Evolutionary conservation across 2,113 vertebrate genomes (phyloP), one percentile per base, ranked within the genome.

Genomic region (Symphodus melops): DNA sequence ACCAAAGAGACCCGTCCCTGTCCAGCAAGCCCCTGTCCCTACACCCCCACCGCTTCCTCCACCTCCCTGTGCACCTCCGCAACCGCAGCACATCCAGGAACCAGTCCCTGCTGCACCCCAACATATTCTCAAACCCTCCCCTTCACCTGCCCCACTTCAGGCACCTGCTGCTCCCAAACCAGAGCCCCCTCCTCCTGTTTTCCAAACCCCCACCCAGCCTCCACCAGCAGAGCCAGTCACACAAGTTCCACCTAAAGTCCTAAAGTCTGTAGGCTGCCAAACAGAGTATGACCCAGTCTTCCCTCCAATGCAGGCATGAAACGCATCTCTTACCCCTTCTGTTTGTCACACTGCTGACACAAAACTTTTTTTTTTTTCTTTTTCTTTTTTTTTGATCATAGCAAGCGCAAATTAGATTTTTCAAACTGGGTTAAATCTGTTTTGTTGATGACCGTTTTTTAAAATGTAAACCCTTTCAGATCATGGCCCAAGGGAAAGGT

Each of bases 241-340:
- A 58, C 81, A 83, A 51, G 67, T 90, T 4, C 46, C 77, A n/a
- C 85, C 94, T 75, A 95, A 92, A 86, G 73, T 89, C 28, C 76
- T 95, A 88, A 93, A 96, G 82, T 98, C 97, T 42, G 93, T 98
- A 87, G 96, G 94, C 86, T 97, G 97, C 88, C 98, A 99, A 90
- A 98, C 98, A 1, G 96, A 96, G 49, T 96, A 95, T 48, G 95
- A 95, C 54, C 90, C 93, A 48, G 85, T 96, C 91, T 96, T 96
- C 87, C 92, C 93, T 83, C 87, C 93, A 3, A 86, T 94, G 84
- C 95, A 97, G 96, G 96, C 96, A 96, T 85, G 95, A 89, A 70
- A 72, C 70, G 19, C 68, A 6, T 72, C 75, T 82, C 64, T 73
- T 77, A 37, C 57, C 68, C 64, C 23, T 62, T 85, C 56, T 84